These are phyloP conservation scores for Coecobrya sp. DNA, from an alignment of 2,888 invertebrate genomes.

Conservation along the genomic window DNA sequence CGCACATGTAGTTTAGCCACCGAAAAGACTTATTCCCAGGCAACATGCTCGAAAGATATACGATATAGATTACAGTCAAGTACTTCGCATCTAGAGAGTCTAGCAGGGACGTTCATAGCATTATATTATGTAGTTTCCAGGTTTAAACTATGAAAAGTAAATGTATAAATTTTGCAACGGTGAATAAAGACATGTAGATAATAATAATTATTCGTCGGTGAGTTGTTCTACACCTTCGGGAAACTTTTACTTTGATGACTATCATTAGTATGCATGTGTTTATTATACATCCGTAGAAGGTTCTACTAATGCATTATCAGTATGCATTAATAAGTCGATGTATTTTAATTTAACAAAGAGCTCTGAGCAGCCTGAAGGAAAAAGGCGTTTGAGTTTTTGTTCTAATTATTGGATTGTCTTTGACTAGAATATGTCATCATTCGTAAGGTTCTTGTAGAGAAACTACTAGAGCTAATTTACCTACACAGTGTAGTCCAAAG, in stretches of 20 bases:
- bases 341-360: conserved; percentile 39
- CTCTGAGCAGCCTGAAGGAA: neutral
- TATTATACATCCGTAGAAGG: neutral
- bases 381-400: neutral
- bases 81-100: too few relatives aligned
- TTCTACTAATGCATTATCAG: neutral
- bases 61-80: too few relatives aligned
- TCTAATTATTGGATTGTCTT: conserved; percentile 20
- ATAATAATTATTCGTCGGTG: neutral
- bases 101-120: too few relatives aligned
- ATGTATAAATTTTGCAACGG: neutral
- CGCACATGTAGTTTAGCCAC: neutral
- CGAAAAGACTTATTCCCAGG: neutral
- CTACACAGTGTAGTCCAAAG: neutral
- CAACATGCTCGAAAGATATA: too few relatives aligned
- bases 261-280: conserved; percentile 46
- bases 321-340: conserved; percentile 34
- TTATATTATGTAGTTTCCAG: too few relatives aligned
- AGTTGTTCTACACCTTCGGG: neutral
- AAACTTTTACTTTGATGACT: conserved; percentile 34
- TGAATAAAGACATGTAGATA: too few relatives aligned
- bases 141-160: too few relatives aligned
- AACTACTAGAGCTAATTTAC: neutral
- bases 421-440: neutral
- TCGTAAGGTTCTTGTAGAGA: neutral